Evolutionary conservation across 2,113 vertebrate species (phyloP).

Genomic region (Petroica traversi): DNA sequence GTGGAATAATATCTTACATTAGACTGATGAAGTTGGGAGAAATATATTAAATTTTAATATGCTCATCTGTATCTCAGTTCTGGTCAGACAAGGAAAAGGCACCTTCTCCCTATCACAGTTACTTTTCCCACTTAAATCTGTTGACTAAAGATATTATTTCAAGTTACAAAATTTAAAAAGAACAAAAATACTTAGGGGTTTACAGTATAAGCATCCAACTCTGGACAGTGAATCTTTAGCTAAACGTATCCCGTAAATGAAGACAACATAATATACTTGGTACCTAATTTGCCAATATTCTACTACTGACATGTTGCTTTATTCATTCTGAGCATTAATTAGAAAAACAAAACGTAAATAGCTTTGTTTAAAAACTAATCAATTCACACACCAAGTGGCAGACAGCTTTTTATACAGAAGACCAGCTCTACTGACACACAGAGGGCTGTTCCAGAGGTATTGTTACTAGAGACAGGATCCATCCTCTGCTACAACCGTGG

Average conservation of each 20-base stretch:
- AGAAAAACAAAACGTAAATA: neutral
- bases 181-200: neutral
- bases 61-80: accelerated
- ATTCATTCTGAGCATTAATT: neutral
- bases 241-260: neutral
- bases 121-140: neutral
- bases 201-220: neutral
- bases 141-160: neutral
- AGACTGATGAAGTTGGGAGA: neutral
- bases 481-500: neutral
- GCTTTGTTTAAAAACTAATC: neutral
- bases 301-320: neutral
- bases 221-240: neutral
- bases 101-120: neutral
- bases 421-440: neutral
- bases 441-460: neutral
- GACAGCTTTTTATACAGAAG: neutral
- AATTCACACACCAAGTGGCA: neutral
- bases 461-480: neutral
- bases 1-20: neutral
- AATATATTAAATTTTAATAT: neutral
- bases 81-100: neutral
- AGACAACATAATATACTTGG: neutral
- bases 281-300: neutral
- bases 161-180: neutral